phyloP scores from a whole-genome alignment of 2,113 vertebrate species.

The Rhegmatorhina hoffmannsi region DNA sequence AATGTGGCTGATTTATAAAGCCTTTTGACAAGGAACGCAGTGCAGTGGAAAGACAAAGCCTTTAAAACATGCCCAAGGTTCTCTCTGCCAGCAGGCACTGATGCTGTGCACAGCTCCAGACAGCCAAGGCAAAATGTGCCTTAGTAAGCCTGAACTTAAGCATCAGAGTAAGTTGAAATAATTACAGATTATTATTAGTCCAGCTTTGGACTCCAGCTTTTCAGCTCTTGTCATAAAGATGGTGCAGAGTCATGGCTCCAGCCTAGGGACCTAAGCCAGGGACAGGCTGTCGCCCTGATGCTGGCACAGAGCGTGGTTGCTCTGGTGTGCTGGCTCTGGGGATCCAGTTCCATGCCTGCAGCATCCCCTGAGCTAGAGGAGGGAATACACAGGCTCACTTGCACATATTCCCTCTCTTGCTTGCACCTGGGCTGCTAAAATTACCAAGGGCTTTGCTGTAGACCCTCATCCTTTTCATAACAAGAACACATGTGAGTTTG shows the following conservation, averaged over 20 bases:
- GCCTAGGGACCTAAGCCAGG: not conserved
- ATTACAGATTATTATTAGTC: not conserved
- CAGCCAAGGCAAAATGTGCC: slow-evolving; percentile 24
- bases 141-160: not conserved
- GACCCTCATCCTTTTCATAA: not conserved
- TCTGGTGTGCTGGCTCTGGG: not conserved
- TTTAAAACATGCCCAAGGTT: not conserved
- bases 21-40: not conserved
- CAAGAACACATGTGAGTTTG: not conserved
- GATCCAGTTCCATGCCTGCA: not conserved
- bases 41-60: not conserved
- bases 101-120: not conserved
- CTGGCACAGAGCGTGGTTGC: not conserved
- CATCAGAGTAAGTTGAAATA: not conserved
- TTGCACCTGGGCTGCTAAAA: not conserved
- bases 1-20: not conserved
- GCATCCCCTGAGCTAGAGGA: not conserved
- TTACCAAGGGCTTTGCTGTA: not conserved
- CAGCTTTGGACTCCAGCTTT: not conserved
- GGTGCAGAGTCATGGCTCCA: not conserved
- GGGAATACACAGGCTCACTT: not conserved
- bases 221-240: not conserved
- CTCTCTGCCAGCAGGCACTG: not conserved
- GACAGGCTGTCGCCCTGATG: not conserved
- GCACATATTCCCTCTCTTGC: not conserved